Percentiles rank a stretch among this genome's conserved stretches.
These are phyloP conservation scores for Agapostemon virescens DNA, from an alignment of 2,888 invertebrate genomes.

Conservation along the genomic window DNA sequence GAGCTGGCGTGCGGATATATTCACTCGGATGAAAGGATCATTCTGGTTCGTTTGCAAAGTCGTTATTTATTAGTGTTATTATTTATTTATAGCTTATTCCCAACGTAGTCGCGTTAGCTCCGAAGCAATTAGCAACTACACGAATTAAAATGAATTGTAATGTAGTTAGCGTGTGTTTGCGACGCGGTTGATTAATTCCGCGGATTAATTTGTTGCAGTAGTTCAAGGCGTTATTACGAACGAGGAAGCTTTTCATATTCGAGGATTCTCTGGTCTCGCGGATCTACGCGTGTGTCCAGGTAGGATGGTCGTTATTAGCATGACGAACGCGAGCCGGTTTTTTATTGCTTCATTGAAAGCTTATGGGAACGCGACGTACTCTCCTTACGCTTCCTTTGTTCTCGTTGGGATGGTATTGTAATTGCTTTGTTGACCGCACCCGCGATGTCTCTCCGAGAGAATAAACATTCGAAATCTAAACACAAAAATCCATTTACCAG, in stretches of 20 bases:
- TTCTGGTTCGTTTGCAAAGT: neutral
- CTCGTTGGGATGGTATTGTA: conserved; percentile 19
- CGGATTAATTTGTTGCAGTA: neutral
- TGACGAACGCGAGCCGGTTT: conserved; percentile 65
- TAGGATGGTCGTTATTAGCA: conserved; percentile 64
- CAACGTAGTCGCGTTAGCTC: too few species aligned
- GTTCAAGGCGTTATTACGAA: conserved; percentile 25
- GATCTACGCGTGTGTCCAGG: conserved; percentile 60
- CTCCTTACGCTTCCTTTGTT: conserved; percentile 76
- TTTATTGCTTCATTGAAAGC: conserved; percentile 70
- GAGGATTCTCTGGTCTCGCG: conserved; percentile 41
- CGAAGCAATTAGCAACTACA: too few species aligned
- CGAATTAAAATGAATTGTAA: too few species aligned
- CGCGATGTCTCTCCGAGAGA: neutral
- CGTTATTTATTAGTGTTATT: too few species aligned
- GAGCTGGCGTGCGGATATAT: neutral
- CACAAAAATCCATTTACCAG: neutral
- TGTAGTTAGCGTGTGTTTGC: too few species aligned
- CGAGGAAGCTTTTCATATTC: conserved; percentile 51
- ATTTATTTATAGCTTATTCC: too few species aligned
- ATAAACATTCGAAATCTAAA: neutral
- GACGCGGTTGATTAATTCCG: neutral
- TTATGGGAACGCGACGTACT: conserved; percentile 67
- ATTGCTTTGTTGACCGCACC: conserved; percentile 19
- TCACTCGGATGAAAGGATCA: neutral